Evolutionary conservation across 35 echinoderm and acorn worm species (phyloP).

Genomic region (Holothuria glaberrima): DNA sequence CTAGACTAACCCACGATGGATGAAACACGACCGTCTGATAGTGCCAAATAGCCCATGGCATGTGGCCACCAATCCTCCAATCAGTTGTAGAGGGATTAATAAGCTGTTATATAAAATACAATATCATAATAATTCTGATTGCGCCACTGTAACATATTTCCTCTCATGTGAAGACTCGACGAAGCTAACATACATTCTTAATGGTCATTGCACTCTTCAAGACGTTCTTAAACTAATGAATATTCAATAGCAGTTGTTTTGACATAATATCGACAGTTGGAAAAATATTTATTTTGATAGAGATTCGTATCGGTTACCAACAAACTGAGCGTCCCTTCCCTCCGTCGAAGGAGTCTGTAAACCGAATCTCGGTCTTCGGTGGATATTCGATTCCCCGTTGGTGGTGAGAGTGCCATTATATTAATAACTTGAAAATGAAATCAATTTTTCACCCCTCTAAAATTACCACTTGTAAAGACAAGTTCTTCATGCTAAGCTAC

Average conservation of each 20-base stretch:
- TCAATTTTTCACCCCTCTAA: constrained; percentile 56
- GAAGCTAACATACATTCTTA: no score
- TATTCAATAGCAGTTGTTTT: constrained; percentile 50
- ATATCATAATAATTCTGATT: no score
- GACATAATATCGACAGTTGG: constrained; percentile 59
- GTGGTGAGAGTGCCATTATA: constrained; percentile 60
- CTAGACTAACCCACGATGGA: no score
- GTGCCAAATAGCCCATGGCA: no score
- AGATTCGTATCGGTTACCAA: constrained; percentile 37
- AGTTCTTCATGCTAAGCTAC: constrained; percentile 5
- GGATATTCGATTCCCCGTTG: constrained; percentile 53
- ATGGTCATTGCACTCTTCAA: constrained; percentile 46
- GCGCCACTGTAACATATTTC: no score
- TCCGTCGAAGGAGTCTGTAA: constrained; percentile 9
- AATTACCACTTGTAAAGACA: constrained; percentile 43
- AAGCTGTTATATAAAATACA: no score
- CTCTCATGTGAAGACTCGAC: no score
- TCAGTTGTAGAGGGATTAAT: no score
- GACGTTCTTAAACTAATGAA: constrained; percentile 12
- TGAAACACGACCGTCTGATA: no score
- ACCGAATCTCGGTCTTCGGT: constrained; percentile 7
- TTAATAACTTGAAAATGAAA: constrained; percentile 65
- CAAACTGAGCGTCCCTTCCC: not conserved
- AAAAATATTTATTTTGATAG: constrained; percentile 66
- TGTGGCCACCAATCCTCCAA: no score